Base-by-base conservation (phyloP, 2,797 vertebrate genomes). In the Amblyraja radiata region DNA sequence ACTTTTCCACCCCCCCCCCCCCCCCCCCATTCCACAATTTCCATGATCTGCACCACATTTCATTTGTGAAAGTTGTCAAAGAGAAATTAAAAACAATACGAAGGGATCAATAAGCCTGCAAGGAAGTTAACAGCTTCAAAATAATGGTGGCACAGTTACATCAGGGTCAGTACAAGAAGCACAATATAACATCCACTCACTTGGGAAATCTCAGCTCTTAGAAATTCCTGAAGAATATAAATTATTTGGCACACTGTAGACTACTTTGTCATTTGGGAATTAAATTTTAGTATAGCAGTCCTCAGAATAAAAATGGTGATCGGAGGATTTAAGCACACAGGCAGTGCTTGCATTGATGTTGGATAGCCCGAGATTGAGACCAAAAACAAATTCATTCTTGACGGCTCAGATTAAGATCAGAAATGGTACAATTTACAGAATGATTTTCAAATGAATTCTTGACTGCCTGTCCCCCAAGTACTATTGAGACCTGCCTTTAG, bases 241-340 rank as follows among this genome's bases (percentile, higher is more conserved):
- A 86, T 63, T 13, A 84, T 84, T 84, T 86, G 61, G 58, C 25
- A 86, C 61, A 63, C 5, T 86, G 58, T 86, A 86, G 83, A 86
- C 83, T 28, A 54, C 14, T 25, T 58, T 39, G 9, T 28, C 4
- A 63, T 86, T 61, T 16, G 28, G 23, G 13, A 32, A 63, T 63
- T 25, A 84, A 84, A 1, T 86, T n/a, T 86, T 28, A 61, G 58
- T 28, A 23, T 23, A 58, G 25, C 11, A 23, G 58, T 32, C n/a
- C 25, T 86, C 83, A 86, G 61, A 86, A 63, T 86, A 14, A 84
- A 61, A 28, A n/a, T 58, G 1, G 4, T 14, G 25, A 86, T 61
- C n/a, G 58, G 63, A 86, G 63, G 28, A 63, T 68, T 18, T 32
- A 36, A 65, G 6, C 61, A 65, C 61, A 65, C 7, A 18, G 61